Evolutionary conservation across 2,113 vertebrate genomes (phyloP).

Genomic region (Leiothrix lutea): DNA sequence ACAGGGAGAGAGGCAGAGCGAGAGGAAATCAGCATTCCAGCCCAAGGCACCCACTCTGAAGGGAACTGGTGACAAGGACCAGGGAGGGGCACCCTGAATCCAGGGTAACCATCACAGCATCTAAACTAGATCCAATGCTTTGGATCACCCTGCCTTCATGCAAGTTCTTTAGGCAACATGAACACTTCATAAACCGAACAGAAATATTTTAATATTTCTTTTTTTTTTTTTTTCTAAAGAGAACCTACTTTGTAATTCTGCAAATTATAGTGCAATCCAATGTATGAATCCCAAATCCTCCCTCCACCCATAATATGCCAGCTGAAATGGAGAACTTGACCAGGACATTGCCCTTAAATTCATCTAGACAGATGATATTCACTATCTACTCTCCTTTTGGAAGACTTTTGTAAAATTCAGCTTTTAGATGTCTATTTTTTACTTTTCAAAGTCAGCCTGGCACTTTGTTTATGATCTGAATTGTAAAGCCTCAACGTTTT

Average conservation of each 20-base stretch:
- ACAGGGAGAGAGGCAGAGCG: not conserved
- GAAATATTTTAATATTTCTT: not conserved
- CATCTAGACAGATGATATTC: not conserved
- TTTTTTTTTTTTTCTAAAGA: not conserved
- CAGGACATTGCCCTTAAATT: not conserved
- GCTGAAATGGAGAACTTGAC: not conserved
- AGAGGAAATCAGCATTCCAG: not conserved
- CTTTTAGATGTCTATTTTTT: not conserved
- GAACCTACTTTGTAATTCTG: not conserved
- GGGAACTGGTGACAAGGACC: not conserved
- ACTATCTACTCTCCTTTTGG: not conserved
- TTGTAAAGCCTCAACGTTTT: not conserved
- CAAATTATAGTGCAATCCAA: not conserved
- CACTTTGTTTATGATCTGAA: conserved; percentile 1
- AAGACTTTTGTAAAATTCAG: not conserved
- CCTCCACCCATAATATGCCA: fast-evolving
- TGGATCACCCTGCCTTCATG: not conserved
- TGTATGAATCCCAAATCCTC: not conserved
- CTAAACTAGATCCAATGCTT: not conserved
- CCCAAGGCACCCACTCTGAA: not conserved
- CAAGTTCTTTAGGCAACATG: not conserved
- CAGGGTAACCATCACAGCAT: not conserved
- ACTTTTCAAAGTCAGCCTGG: not conserved
- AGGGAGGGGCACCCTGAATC: not conserved
- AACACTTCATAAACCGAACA: not conserved